phyloP scores from a whole-genome alignment of 2,113 vertebrate species.

The Rhinogobius similis region DNA sequence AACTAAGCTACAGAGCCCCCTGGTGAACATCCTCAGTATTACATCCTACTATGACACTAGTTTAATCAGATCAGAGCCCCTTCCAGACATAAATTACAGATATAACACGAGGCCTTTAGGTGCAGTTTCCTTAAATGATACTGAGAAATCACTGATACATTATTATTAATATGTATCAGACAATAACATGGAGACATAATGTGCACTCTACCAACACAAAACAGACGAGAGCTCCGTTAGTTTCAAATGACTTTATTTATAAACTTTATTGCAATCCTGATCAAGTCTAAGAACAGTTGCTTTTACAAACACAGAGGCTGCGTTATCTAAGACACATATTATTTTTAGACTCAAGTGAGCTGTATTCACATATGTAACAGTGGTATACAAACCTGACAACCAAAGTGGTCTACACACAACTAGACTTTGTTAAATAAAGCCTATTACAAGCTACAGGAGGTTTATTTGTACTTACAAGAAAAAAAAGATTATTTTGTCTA shows the following conservation, averaged over 20 bases:
- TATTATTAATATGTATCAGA: too few relatives aligned
- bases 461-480: constrained; percentile 51
- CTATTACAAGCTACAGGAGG: constrained; percentile 63
- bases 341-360: constrained; percentile 23
- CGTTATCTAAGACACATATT: constrained; percentile 35
- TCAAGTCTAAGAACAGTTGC: constrained; percentile 58
- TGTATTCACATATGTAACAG: constrained; percentile 57
- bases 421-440: constrained; percentile 72
- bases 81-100: too few relatives aligned
- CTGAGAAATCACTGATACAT: too few relatives aligned
- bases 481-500: constrained; percentile 62
- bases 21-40: constrained; percentile 65
- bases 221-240: background rate
- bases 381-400: constrained; percentile 55
- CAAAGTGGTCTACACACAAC: constrained; percentile 61
- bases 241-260: constrained; percentile 68
- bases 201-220: too few relatives aligned
- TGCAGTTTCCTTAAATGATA: too few relatives aligned
- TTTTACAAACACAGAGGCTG: constrained; percentile 40
- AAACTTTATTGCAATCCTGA: constrained; percentile 57
- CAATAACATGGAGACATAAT: too few relatives aligned
- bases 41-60: background rate
- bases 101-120: too few relatives aligned
- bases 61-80: too few relatives aligned
- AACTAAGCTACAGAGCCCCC: constrained; percentile 61